phyloP scores from a whole-genome alignment of 2,888 invertebrate species.

The Sarcophaga rosellei region DNA sequence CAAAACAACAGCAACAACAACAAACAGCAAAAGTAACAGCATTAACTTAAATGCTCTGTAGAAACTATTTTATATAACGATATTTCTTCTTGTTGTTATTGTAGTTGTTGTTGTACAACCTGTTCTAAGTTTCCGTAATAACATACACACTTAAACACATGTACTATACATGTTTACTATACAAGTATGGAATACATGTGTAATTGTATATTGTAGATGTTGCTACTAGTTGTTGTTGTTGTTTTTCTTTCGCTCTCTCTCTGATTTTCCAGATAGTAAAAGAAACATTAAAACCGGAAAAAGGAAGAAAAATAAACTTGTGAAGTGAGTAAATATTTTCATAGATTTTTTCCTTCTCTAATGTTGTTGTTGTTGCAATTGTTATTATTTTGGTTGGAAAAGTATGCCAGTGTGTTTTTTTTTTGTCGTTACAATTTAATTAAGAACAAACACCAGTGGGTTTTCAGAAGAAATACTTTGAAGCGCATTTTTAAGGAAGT shows the following conservation, averaged over 20 bases:
- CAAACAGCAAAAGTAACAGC: neutral
- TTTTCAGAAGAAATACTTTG: slow-evolving; percentile 4
- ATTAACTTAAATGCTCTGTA: neutral
- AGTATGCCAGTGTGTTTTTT: neutral
- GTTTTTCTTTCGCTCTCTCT: neutral
- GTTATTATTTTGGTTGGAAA: slow-evolving; percentile 5
- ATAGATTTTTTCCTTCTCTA: neutral
- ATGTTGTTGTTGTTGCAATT: slow-evolving; percentile 1
- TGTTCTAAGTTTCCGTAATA: slow-evolving; percentile 7
- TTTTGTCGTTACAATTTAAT: slow-evolving; percentile 47
- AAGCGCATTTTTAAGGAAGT: slow-evolving; percentile 19
- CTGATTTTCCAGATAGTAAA: neutral
- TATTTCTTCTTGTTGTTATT: neutral
- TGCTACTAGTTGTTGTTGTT: neutral
- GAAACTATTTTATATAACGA: neutral
- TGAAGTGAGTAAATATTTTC: slow-evolving; percentile 46
- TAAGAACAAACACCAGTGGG: slow-evolving; percentile 42
- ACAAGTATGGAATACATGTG: neutral
- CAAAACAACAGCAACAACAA: no score
- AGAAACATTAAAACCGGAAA: slow-evolving; percentile 37
- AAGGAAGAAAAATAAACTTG: slow-evolving; percentile 37
- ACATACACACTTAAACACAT: slow-evolving; percentile 12
- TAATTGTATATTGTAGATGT: neutral
- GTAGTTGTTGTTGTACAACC: neutral
- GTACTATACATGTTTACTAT: slow-evolving; percentile 11